Base-by-base conservation (phyloP, 2,888 invertebrate genomes). In the Phaedon cochleariae region DNA sequence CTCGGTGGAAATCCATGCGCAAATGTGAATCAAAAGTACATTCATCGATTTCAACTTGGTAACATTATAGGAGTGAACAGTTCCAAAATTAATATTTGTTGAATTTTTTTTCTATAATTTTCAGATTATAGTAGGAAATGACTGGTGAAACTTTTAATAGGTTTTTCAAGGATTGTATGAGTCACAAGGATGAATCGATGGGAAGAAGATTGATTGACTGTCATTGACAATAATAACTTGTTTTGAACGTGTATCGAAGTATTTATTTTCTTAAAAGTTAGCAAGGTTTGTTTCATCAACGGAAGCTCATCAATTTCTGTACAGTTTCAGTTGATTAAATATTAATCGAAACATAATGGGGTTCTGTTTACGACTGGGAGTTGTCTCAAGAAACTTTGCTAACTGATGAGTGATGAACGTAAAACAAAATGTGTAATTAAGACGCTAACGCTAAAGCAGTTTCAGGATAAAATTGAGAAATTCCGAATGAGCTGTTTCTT, bases 271-370 rank as follows among this genome's bases (percentile, higher is more conserved):
- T 9, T 17, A 3, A 20, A 53, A 17, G 34, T 34, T 48, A 2
- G 18, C n/a, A 10, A 2, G 2, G 53, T 20, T 6, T 53, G 34
- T 29, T 34, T 18, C 41, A 15, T 12, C 3, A 31, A 29, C n/a
- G 22, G 26, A 18, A 29, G 51, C n/a, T 51, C 46, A 46, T 46
- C 31, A 29, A 52, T 52, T 10, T 29, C 52, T 4, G 9, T 15
- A 52, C 52, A 52, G 34, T 34, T 20, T 48, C 41, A 48, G 12
- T 48, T 53, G 53, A 53, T 34, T 31, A 53, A 53, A 53, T 53
- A 53, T 53, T 34, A 53, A 53, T 53, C 34, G 22, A 15, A 53
- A 53, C 34, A 34, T 53, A 34, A 53, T 53, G 53, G 18, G 12
- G 34, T 34, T 53, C 31, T 53, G 31, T 31, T 53, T 53, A 31